These are phyloP conservation scores for Betta splendens DNA, from an alignment of 2,797 vertebrate genomes.

Conservation along the genomic window DNA sequence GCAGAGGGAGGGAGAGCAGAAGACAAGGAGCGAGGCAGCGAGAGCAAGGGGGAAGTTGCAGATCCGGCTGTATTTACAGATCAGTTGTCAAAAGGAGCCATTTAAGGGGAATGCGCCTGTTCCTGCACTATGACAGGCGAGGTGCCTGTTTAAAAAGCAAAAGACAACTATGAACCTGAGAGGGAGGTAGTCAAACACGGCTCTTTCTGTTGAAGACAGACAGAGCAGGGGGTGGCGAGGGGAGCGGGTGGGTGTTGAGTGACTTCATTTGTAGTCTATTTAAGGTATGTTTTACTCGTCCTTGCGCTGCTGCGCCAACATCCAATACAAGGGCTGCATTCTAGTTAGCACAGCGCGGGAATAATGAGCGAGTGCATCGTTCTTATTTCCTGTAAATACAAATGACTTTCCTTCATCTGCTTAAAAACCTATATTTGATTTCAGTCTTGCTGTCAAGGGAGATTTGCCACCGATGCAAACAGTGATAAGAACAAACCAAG, in stretches of 20 bases:
- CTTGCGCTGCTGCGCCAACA: constrained; percentile 71
- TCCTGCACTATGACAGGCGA: constrained; percentile 72
- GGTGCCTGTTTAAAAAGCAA: constrained; percentile 78
- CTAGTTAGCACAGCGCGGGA: constrained; percentile 62
- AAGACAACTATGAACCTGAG: constrained; percentile 77
- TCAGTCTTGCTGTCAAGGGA: constrained; percentile 60
- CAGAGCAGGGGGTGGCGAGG: constrained; percentile 72
- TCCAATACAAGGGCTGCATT: constrained; percentile 60
- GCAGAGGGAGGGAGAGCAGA: constrained; percentile 58
- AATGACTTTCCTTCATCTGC: constrained; percentile 58
- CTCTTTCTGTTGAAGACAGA: constrained; percentile 74
- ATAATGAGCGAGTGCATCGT: constrained; percentile 59
- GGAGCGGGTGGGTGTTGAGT: constrained; percentile 78
- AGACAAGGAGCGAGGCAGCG: constrained; percentile 63
- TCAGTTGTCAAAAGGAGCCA: constrained; percentile 97
- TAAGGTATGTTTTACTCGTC: constrained; percentile 81
- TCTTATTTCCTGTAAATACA: constrained; percentile 70
- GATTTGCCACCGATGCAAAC: constrained; percentile 69
- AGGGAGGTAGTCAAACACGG: constrained; percentile 74
- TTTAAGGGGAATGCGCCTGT: constrained; percentile 80
- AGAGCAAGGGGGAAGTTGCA: constrained; percentile 83
- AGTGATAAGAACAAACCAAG: constrained; percentile 63
- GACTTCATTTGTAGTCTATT: constrained; percentile 83
- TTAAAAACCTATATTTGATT: constrained; percentile 64
- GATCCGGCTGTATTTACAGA: constrained; percentile 99